Evolutionary conservation across 2,888 invertebrate species (phyloP).

Genomic region (Noctua janthina): DNA sequence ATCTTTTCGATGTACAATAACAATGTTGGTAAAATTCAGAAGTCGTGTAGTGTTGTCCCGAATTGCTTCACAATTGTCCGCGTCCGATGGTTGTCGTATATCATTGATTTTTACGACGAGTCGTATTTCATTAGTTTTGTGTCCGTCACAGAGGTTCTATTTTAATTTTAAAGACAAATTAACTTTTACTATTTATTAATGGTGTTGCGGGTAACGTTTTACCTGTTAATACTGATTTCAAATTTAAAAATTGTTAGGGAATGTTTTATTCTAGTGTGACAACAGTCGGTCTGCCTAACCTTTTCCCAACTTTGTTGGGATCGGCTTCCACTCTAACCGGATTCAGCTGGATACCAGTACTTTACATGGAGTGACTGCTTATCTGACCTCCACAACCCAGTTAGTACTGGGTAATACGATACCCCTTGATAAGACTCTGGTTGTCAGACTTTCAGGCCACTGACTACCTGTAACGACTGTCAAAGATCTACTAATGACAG

Average conservation of each 20-base stretch:
- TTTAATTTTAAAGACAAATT: constrained; percentile 72
- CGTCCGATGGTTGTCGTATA: constrained; percentile 78
- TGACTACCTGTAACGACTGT: too few species aligned
- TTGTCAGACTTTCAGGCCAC: too few species aligned
- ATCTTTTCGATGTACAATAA: constrained; percentile 10
- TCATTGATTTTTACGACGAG: constrained; percentile 83
- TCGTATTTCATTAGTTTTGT: constrained; percentile 80
- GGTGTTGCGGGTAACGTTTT: constrained; percentile 25
- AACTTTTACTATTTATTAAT: constrained; percentile 68
- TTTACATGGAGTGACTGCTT: too few species aligned
- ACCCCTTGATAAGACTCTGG: too few species aligned
- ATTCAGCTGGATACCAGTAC: too few species aligned
- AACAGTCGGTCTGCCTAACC: too few species aligned
- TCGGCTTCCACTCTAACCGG: too few species aligned
- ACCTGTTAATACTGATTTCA: constrained; percentile 13
- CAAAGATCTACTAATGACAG: too few species aligned
- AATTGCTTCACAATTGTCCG: constrained; percentile 82
- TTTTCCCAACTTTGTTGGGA: too few species aligned
- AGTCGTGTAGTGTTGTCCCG: constrained; percentile 78
- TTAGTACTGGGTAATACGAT: too few species aligned
- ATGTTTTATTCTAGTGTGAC: neutral
- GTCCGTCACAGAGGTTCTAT: constrained; percentile 70
- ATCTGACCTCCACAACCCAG: too few species aligned
- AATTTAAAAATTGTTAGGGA: neutral
- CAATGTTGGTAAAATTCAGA: constrained; percentile 65